These are phyloP conservation scores for Cryptus armator DNA, from an alignment of 2,888 invertebrate genomes.

Conservation along the genomic window DNA sequence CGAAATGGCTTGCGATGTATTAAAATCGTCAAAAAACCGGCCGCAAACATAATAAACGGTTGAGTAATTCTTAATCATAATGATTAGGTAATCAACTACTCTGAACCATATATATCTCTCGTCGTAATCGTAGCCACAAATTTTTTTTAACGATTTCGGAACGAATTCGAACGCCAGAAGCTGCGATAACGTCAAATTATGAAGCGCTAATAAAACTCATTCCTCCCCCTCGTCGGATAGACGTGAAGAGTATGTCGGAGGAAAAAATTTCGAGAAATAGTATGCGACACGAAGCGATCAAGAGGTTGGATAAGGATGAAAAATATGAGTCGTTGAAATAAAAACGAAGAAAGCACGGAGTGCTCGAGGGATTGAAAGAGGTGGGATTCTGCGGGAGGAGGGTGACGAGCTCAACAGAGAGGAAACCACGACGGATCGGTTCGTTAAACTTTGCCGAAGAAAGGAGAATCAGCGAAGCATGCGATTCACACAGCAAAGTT, in stretches of 20 bases:
- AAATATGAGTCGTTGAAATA: constrained; percentile 4
- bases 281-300: background rate
- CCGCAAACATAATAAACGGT: background rate
- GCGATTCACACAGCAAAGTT: constrained; percentile 55
- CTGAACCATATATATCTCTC: no score
- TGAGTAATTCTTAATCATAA: background rate
- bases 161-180: background rate
- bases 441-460: constrained; percentile 75
- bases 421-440: constrained; percentile 76
- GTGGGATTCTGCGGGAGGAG: constrained; percentile 30
- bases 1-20: background rate
- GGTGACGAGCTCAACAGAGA: constrained; percentile 55
- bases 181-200: background rate
- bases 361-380: constrained; percentile 24
- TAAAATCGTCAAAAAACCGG: background rate
- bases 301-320: background rate
- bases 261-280: background rate
- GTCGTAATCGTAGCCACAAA: no score
- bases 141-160: background rate
- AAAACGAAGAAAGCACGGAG: constrained; percentile 11
- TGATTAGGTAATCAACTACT: no score
- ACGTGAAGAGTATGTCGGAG: background rate
- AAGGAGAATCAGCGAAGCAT: constrained; percentile 71
- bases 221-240: background rate
- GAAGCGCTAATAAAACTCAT: background rate